These are phyloP conservation scores for Chrysopa pallens DNA, from an alignment of 1,140 invertebrate species.

Conservation along the genomic window DNA sequence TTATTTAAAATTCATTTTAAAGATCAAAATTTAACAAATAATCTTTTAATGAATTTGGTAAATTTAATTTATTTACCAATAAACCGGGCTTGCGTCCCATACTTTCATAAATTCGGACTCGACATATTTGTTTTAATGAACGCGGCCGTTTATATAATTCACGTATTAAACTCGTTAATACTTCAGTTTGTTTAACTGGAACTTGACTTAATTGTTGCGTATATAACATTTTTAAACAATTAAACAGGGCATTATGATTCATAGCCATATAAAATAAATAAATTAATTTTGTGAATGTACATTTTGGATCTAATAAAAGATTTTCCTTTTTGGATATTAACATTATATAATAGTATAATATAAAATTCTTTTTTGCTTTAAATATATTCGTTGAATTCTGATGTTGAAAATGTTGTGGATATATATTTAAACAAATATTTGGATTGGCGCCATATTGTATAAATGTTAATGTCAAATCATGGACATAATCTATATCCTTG, in stretches of 20 bases:
- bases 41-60: slow-evolving; percentile 45
- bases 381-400: slow-evolving; percentile 31
- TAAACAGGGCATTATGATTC: slow-evolving; percentile 42
- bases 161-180: slow-evolving; percentile 36
- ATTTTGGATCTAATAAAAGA: slow-evolving; percentile 39
- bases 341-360: slow-evolving; percentile 50
- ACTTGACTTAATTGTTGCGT: slow-evolving; percentile 46
- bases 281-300: slow-evolving; percentile 41
- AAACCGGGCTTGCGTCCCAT: slow-evolving; percentile 38
- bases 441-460: slow-evolving; percentile 47
- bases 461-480: slow-evolving; percentile 44
- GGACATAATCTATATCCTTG: slow-evolving; percentile 44
- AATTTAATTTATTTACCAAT: slow-evolving; percentile 42
- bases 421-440: slow-evolving; percentile 32
- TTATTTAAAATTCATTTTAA: slow-evolving; percentile 15
- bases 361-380: slow-evolving; percentile 41
- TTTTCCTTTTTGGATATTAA: slow-evolving; percentile 47
- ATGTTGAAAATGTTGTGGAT: slow-evolving; percentile 19
- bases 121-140: slow-evolving; percentile 42
- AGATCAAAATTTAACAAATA: slow-evolving; percentile 50
- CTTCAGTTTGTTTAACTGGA: slow-evolving; percentile 38
- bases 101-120: slow-evolving; percentile 43
- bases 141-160: slow-evolving; percentile 40
- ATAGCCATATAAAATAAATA: slow-evolving; percentile 47
- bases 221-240: slow-evolving; percentile 38